Base-by-base conservation (phyloP, 2,797 vertebrate genomes). In the Mus minutoides region DNA sequence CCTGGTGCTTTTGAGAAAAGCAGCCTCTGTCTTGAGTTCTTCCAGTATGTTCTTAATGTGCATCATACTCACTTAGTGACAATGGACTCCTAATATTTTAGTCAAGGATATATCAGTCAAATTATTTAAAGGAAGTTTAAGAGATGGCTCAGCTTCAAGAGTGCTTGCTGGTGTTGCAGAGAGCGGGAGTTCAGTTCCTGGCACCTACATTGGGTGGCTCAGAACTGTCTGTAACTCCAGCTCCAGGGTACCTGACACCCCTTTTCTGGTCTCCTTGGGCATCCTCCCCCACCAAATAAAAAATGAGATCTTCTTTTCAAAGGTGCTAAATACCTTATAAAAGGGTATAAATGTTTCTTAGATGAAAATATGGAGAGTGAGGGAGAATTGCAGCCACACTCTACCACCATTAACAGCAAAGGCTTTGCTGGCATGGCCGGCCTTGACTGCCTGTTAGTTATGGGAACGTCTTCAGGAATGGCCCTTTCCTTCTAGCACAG, bases 311-410 rank as follows among this genome's bases (percentile, higher is more conserved):
- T 34, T 46, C 26, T 79, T 79, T 79, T 54, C 52, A n/a, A 49
- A 62, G 58, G 26, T 31, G 19, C 22, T 49, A 67, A 67, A 71
- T 87, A 73, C 11, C n/a, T 19, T 60, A 29, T 78, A 88, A 43
- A 29, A 4, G 11, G 24, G 24, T 67, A 34, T 82, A 13, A 22
- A 85, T 49, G 31, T 87, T 93, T 79, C 43, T 82, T 95, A 56
- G 86, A 69, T 79, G 21, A 92, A 91, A 92, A 73, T 77, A 92
- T 84, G n/a, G 71, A 13, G 40, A 88, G 12, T 87, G 37, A 91
- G 49, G 71, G 24, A 96, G 78, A 96, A 80, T 90, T 83, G 24
- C 31, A 54, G 83, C 90, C 93, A 77, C 56, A 64, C 26, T 90
- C 24, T 93, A 12, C 73, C 17, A 71, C 43, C 69, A 49, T 75